Percentiles rank a stretch among this genome's conserved stretches.
phyloP scores from a whole-genome alignment of 2,113 vertebrate genomes.

The Chionis minor region DNA sequence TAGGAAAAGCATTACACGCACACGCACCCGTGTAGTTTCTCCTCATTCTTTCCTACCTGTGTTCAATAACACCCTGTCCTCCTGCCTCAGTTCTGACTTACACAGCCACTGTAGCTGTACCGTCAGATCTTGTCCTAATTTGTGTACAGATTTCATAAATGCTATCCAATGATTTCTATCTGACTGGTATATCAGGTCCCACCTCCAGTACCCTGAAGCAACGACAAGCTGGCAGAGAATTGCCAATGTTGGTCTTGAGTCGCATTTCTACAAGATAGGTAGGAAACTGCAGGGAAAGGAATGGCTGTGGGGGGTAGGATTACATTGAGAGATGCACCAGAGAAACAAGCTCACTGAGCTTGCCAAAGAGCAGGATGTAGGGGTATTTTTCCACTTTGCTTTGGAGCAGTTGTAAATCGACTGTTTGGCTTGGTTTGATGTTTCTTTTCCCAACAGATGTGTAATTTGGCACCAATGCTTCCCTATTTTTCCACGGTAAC shows the following conservation, averaged over 20 bases:
- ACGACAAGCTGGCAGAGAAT: background rate
- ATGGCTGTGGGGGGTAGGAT: accelerated
- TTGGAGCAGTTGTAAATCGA: background rate
- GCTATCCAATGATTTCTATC: background rate
- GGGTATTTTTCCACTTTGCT: background rate
- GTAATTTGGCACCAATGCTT: background rate
- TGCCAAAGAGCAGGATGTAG: background rate
- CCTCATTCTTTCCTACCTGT: background rate
- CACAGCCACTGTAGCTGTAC: background rate
- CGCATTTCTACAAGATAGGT: background rate
- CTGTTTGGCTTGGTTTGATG: background rate
- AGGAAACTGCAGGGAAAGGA: background rate
- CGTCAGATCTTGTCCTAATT: background rate
- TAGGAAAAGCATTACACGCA: background rate
- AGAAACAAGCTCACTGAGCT: background rate
- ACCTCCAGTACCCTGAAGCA: background rate
- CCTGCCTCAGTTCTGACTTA: background rate
- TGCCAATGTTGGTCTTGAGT: background rate
- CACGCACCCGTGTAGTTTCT: background rate
- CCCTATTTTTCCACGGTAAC: background rate
- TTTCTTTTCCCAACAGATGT: background rate
- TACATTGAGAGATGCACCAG: background rate
- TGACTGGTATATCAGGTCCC: background rate
- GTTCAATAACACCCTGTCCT: background rate
- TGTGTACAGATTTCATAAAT: background rate